These are phyloP conservation scores for Scaeva pyrastri DNA, from an alignment of 2,888 invertebrate species.

Conservation along the genomic window DNA sequence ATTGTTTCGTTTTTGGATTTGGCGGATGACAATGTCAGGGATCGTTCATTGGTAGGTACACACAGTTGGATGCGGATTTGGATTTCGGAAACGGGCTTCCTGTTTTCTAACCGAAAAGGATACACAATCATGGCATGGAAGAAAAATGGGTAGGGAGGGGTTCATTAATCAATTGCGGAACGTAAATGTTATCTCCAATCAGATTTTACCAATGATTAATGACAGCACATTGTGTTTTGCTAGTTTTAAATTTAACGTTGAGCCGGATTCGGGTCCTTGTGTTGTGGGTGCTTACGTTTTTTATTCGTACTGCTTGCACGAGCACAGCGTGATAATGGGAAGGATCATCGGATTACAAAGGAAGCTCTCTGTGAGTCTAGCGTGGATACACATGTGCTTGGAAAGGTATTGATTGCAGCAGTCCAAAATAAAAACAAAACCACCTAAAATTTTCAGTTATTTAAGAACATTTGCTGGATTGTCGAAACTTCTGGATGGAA, in stretches of 20 bases:
- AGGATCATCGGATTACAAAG: conserved; percentile 74
- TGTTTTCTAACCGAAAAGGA: conserved; percentile 40
- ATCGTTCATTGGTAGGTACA: not conserved
- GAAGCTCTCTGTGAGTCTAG: conserved; percentile 23
- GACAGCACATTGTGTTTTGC: conserved; percentile 66
- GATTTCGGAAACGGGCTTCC: conserved; percentile 52
- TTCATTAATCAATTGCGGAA: conserved; percentile 77
- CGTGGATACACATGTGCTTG: not conserved
- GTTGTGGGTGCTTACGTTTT: conserved; percentile 22
- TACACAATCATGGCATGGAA: not conserved
- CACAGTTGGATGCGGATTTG: conserved; percentile 40
- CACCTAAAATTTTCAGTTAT: too few relatives aligned
- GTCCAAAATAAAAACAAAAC: not conserved
- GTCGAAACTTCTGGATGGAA: not conserved
- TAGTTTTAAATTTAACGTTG: conserved; percentile 66
- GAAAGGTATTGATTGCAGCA: not conserved
- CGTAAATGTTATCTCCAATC: conserved; percentile 83
- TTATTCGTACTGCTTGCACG: conserved; percentile 37
- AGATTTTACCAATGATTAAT: conserved; percentile 76
- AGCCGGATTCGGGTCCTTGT: conserved; percentile 9
- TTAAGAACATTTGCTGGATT: not conserved
- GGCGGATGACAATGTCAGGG: conserved; percentile 13
- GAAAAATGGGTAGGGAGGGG: conserved; percentile 31
- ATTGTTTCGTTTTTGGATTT: conserved; percentile 72
- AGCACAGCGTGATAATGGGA: conserved; percentile 71